These are phyloP conservation scores for Apostichopus californicus DNA, from an alignment of 35 echinoderm and acorn worm species.

Conservation along the genomic window DNA sequence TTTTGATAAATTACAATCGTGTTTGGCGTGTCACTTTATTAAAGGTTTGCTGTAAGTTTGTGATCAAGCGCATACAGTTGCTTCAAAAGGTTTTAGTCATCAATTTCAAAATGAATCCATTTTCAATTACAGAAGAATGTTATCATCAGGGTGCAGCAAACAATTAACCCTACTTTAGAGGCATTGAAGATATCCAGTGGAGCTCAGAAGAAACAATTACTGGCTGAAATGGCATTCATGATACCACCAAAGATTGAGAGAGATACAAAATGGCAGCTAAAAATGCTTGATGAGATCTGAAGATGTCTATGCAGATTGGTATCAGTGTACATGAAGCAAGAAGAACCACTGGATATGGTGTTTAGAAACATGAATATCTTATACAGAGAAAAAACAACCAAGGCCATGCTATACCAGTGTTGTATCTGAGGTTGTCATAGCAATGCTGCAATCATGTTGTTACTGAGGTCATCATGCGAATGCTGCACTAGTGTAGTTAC, in stretches of 20 bases:
- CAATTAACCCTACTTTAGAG: background rate
- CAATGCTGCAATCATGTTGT: no score
- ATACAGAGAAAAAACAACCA: no score
- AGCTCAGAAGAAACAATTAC: constrained; percentile 14
- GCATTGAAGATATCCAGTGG: background rate
- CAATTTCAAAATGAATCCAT: background rate
- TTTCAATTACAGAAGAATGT: background rate
- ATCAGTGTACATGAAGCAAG: no score
- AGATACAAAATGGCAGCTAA: constrained; percentile 50
- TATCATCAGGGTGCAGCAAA: background rate
- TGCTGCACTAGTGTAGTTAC: no score
- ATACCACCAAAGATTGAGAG: constrained; percentile 47
- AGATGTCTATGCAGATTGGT: no score
- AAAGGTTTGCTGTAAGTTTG: background rate
- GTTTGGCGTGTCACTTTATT: no score
- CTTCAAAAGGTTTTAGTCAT: background rate
- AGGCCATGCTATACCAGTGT: no score
- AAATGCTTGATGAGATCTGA: constrained; percentile 36
- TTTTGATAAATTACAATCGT: no score
- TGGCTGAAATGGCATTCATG: constrained; percentile 37
- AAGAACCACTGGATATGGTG: no score
- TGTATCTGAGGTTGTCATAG: no score
- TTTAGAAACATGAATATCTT: no score
- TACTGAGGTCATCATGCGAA: no score
- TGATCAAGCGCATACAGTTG: background rate